These are phyloP conservation scores for Trachelus troglodyta DNA, from an alignment of 2,888 invertebrate species.

Conservation along the genomic window DNA sequence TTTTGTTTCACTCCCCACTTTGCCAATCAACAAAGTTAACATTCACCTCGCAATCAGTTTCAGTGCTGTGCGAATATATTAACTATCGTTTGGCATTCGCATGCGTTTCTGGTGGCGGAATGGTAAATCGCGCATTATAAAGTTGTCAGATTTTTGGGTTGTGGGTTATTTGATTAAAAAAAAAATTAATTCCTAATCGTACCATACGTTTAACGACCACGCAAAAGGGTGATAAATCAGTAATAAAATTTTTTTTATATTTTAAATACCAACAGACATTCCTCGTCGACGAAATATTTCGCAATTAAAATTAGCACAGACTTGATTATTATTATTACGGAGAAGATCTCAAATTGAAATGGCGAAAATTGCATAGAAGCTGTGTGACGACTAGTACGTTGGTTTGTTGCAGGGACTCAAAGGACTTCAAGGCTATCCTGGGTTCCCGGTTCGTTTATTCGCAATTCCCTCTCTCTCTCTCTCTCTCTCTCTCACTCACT, in stretches of 20 bases:
- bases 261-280: too few species aligned
- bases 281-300: too few species aligned
- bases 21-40: too few species aligned
- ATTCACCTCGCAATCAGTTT: background rate
- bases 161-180: too few species aligned
- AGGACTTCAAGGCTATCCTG: constrained; percentile 71
- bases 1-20: background rate
- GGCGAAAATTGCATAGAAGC: background rate
- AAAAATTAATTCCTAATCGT: too few species aligned
- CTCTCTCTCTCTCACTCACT: background rate
- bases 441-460: constrained; percentile 70
- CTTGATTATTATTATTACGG: too few species aligned
- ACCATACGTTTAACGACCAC: too few species aligned
- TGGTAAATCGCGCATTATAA: background rate
- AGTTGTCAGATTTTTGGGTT: too few species aligned
- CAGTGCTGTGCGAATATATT: background rate
- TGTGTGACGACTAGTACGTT: constrained; percentile 32
- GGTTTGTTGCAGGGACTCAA: constrained; percentile 70
- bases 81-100: constrained; percentile 3
- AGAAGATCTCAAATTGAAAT: background rate
- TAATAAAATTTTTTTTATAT: too few species aligned
- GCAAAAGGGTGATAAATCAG: too few species aligned
- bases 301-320: too few species aligned
- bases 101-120: constrained; percentile 4
- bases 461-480: constrained; percentile 20